These are phyloP conservation scores for Carettochelys insculpta DNA, from an alignment of 2,113 vertebrate species.

Conservation along the genomic window DNA sequence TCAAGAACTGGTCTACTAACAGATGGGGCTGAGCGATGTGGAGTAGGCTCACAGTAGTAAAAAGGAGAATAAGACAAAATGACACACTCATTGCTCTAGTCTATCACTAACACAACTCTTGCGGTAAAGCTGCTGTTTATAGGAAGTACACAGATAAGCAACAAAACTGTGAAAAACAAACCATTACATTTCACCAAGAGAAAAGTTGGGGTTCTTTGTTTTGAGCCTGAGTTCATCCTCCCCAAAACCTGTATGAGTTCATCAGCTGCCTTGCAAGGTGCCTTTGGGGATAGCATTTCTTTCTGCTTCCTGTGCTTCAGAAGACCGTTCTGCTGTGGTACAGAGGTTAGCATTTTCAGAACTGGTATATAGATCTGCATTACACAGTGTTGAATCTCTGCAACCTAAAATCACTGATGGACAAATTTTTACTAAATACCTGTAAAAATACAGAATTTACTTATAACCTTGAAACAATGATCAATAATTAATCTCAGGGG, in stretches of 20 bases:
- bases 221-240: too few species aligned
- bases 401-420: neutral
- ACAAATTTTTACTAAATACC: neutral
- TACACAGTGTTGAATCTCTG: neutral
- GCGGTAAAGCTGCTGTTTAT: neutral
- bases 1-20: neutral
- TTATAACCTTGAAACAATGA: neutral
- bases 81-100: neutral
- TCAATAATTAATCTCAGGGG: neutral
- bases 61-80: neutral
- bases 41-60: neutral
- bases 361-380: neutral
- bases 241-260: too few species aligned
- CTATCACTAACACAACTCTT: neutral
- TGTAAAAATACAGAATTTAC: neutral
- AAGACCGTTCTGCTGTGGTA: too few species aligned
- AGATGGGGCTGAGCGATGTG: neutral
- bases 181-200: rapidly evolving
- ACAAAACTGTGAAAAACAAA: neutral
- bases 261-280: too few species aligned
- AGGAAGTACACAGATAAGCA: neutral
- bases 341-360: too few species aligned
- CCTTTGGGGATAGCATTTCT: too few species aligned
- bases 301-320: too few species aligned
- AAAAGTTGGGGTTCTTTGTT: too few species aligned